These are phyloP conservation scores for Huso huso DNA, from an alignment of 2,797 vertebrate genomes.

Conservation along the genomic window DNA sequence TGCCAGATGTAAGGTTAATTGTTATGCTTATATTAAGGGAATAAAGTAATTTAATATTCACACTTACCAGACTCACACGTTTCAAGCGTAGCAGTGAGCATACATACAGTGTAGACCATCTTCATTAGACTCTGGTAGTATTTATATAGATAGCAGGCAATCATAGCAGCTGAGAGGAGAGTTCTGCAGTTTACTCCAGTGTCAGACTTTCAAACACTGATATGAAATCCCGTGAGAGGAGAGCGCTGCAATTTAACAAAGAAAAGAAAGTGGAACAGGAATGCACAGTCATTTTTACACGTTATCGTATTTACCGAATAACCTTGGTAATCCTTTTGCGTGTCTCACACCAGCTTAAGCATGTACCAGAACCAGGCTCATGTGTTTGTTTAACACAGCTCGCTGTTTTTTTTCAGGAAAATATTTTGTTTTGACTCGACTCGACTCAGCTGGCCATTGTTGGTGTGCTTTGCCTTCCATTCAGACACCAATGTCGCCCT, in stretches of 20 bases:
- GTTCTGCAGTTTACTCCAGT: slow-evolving; percentile 26
- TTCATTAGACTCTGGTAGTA: slow-evolving; percentile 37
- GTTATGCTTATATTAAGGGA: no score
- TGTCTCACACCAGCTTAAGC: slow-evolving; percentile 44
- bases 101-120: background rate
- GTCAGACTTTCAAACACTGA: slow-evolving; percentile 29
- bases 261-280: slow-evolving; percentile 38
- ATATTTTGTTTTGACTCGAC: background rate
- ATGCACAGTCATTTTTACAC: slow-evolving; percentile 37
- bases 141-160: slow-evolving; percentile 45
- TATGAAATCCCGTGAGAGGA: slow-evolving; percentile 33
- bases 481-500: slow-evolving; percentile 39
- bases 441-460: slow-evolving; percentile 11
- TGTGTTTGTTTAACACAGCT: slow-evolving; percentile 10
- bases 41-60: background rate
- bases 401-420: background rate
- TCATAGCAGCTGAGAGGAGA: slow-evolving; percentile 52
- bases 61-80: background rate
- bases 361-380: slow-evolving; percentile 16
- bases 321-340: slow-evolving; percentile 50
- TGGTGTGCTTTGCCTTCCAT: slow-evolving; percentile 33
- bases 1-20: background rate
- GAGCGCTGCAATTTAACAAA: slow-evolving; percentile 44
- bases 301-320: slow-evolving; percentile 26
- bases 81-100: background rate